Conservation (phyloP, 2,113 vertebrate species). For the Pipra filicauda region DNA sequence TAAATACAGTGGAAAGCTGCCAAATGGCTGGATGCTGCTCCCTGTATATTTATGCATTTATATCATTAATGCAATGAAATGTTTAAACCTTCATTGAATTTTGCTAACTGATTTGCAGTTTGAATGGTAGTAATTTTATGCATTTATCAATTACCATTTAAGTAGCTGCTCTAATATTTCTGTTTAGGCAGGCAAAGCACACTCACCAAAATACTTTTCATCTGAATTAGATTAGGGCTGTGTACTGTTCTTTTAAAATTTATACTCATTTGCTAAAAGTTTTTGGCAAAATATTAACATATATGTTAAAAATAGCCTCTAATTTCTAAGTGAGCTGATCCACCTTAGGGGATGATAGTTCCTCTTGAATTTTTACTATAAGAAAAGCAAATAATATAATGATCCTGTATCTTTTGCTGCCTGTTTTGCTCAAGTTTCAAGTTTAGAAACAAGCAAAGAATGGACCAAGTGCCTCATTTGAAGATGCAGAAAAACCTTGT, state of each 20-base stretch:
- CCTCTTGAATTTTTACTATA: background rate
- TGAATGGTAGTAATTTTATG: conserved; percentile 53
- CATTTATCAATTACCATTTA: conserved; percentile 59
- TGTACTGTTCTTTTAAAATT: background rate
- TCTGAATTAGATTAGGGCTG: conserved; percentile 20
- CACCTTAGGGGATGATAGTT: background rate
- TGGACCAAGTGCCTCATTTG: background rate
- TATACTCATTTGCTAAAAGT: background rate
- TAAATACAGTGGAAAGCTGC: conserved; percentile 66
- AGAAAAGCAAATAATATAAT: background rate
- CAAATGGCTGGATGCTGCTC: conserved; percentile 21
- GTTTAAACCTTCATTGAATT: conserved; percentile 54
- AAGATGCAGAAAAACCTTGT: conserved; percentile 14
- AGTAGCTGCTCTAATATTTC: conserved; percentile 52
- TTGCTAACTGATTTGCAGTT: conserved; percentile 52
- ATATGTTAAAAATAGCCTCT: background rate
- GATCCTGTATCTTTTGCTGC: background rate
- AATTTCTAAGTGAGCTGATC: background rate
- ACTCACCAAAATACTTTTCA: conserved; percentile 29
- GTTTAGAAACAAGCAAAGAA: conserved; percentile 4
- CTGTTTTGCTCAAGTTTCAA: background rate
- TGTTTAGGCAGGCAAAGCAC: conserved; percentile 53
- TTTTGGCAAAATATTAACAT: background rate
- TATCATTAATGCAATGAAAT: conserved; percentile 55
- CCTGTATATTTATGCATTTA: conserved; percentile 45